Conservation (phyloP, 2,797 vertebrate species). For the Coracias cyanogaster region DNA sequence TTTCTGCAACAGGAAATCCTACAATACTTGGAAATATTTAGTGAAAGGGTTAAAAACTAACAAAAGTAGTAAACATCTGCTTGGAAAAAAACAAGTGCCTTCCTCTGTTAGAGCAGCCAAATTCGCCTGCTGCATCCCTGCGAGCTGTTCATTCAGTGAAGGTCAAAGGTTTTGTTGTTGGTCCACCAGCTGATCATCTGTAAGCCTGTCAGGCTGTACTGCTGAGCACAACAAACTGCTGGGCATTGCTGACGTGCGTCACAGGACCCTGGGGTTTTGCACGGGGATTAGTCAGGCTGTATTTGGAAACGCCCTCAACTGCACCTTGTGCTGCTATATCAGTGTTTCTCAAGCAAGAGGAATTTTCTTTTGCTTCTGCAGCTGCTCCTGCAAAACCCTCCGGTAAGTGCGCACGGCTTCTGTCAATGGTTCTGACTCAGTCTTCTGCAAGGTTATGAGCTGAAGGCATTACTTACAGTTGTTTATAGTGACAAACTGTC, state of each 20-base stretch:
- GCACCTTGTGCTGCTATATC: constrained; percentile 86
- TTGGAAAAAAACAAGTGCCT: constrained; percentile 4
- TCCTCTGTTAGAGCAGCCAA: neutral
- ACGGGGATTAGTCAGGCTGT: constrained; percentile 76
- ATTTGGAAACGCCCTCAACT: constrained; percentile 78
- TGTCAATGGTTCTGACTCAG: neutral
- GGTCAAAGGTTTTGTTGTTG: constrained; percentile 47
- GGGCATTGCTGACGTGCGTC: constrained; percentile 67
- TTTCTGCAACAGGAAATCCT: neutral
- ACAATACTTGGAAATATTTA: neutral
- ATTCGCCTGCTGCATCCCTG: neutral
- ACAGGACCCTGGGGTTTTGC: constrained; percentile 69
- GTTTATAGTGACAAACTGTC: neutral
- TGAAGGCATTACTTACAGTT: neutral
- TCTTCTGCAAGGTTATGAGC: neutral
- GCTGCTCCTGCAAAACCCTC: constrained; percentile 67
- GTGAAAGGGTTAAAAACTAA: neutral
- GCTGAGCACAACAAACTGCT: constrained; percentile 52
- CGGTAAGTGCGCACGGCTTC: constrained; percentile 74
- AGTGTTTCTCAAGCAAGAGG: constrained; percentile 79
- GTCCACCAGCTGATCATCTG: constrained; percentile 25
- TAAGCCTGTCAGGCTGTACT: constrained; percentile 25
- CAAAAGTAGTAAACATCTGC: neutral
- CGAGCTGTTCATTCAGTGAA: neutral
- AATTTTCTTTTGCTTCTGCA: constrained; percentile 86